Conservation (phyloP, 2,113 vertebrate genomes). For the Leptobrachium ailaonicum region DNA sequence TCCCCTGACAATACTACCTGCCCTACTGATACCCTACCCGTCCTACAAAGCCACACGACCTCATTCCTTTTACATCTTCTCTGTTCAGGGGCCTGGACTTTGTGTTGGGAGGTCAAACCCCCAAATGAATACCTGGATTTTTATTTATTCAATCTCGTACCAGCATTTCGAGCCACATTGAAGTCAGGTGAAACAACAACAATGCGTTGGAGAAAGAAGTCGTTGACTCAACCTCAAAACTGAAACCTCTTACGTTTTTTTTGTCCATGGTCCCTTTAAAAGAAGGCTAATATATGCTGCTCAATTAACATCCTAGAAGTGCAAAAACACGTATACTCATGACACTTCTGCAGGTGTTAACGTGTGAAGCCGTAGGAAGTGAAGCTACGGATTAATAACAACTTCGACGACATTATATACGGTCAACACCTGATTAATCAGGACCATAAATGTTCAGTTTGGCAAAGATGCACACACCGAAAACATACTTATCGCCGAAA, state of each 20-base stretch:
- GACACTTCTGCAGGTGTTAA: background rate
- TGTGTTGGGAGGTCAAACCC: background rate
- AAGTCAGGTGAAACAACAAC: too few relatives aligned
- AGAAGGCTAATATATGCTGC: background rate
- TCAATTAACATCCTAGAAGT: background rate
- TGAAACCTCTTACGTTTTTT: too few relatives aligned
- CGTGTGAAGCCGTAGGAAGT: background rate
- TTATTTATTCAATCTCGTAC: background rate
- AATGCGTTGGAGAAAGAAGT: too few relatives aligned
- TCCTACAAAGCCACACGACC: background rate
- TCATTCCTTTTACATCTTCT: background rate
- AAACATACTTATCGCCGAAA: too few relatives aligned
- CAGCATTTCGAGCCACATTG: too few relatives aligned
- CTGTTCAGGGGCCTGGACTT: background rate
- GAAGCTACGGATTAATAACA: too few relatives aligned
- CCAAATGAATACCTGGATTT: background rate
- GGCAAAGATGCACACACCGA: too few relatives aligned
- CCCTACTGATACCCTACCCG: background rate
- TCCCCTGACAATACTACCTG: conserved; percentile 19
- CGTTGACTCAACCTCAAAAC: too few relatives aligned
- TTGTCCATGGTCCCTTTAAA: background rate
- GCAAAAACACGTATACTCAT: background rate
- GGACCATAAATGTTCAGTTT: too few relatives aligned
- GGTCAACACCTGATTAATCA: too few relatives aligned
- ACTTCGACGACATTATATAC: too few relatives aligned